Percentiles rank a stretch among this genome's conserved stretches.
Evolutionary conservation across 23 tunicate species (phyloP).

Genomic region (Halocynthia roretzi): DNA sequence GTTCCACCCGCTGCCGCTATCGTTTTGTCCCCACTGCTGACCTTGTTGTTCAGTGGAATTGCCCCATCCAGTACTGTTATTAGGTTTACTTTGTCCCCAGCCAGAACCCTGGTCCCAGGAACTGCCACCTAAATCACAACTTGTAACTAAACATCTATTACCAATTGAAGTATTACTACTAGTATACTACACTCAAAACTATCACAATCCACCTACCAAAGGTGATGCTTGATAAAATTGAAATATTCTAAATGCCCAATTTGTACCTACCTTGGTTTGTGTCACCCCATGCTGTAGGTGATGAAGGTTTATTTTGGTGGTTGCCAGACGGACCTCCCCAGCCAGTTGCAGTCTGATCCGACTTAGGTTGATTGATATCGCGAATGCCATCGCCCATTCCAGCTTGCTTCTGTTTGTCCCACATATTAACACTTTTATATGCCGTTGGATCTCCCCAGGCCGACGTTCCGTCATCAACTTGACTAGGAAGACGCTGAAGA

Average conservation of each 20-base stretch:
- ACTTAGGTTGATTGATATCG: slow-evolving; percentile 30
- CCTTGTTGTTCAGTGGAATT: slow-evolving; percentile 16
- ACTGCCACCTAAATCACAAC: not conserved
- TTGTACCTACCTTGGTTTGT: slow-evolving; percentile 19
- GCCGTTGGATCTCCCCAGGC: slow-evolving; percentile 92
- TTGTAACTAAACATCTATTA: too few species aligned
- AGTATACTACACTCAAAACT: too few species aligned
- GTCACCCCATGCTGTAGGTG: slow-evolving; percentile 76
- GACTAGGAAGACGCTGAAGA: slow-evolving; percentile 32
- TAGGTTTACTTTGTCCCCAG: slow-evolving; percentile 19
- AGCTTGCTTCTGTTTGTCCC: slow-evolving; percentile 58
- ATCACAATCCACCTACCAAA: too few species aligned
- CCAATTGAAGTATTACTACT: too few species aligned
- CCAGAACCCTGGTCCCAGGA: slow-evolving; percentile 18
- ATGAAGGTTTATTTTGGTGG: slow-evolving; percentile 34
- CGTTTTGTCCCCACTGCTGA: slow-evolving; percentile 62
- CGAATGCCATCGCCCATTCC: slow-evolving; percentile 1
- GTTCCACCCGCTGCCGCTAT: slow-evolving; percentile 40
- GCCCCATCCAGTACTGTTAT: slow-evolving; percentile 23
- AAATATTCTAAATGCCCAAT: not conserved
- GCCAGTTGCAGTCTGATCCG: slow-evolving; percentile 38
- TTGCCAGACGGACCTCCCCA: slow-evolving; percentile 65
- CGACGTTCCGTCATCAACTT: slow-evolving; percentile 79
- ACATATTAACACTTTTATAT: slow-evolving; percentile 68
- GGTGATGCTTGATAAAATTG: too few species aligned